phyloP scores from a whole-genome alignment of 2,888 invertebrate species.

The Xestobium rufovillosum region DNA sequence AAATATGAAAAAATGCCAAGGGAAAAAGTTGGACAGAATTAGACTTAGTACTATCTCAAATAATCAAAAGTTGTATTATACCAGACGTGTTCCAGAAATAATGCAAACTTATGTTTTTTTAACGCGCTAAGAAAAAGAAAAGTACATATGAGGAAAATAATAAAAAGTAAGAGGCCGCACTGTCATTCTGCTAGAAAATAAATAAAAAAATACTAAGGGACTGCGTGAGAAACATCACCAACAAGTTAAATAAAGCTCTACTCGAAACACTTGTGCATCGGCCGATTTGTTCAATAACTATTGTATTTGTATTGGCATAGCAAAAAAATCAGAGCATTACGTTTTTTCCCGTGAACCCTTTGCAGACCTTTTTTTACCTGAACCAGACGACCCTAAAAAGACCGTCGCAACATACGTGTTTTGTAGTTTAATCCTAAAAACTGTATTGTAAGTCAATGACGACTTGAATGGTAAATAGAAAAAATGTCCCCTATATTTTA shows the following conservation, averaged over 20 bases:
- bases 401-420: conserved; percentile 11
- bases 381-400: conserved; percentile 11
- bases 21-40: too few species aligned
- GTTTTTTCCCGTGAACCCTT: conserved; percentile 25
- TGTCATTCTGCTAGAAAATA: too few species aligned
- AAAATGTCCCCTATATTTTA: conserved; percentile 32
- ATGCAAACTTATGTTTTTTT: too few species aligned
- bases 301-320: conserved; percentile 37
- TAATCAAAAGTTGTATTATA: too few species aligned
- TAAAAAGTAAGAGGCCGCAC: too few species aligned
- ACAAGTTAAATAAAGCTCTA: conserved; percentile 34
- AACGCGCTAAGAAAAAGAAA: too few species aligned
- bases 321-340: conserved; percentile 32
- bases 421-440: conserved; percentile 34
- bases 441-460: conserved; percentile 40
- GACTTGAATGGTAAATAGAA: conserved; percentile 35
- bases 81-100: too few species aligned
- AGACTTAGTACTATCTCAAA: too few species aligned
- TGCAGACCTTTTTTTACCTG: conserved; percentile 30
- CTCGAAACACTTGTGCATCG: conserved; percentile 37
- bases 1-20: too few species aligned
- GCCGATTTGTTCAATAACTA: conserved; percentile 42
- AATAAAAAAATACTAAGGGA: too few species aligned
- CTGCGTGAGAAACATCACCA: conserved; percentile 30
- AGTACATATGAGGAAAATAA: too few species aligned